Base-by-base conservation (phyloP, 2,113 vertebrate species). In the Eudyptes chrysolophus region DNA sequence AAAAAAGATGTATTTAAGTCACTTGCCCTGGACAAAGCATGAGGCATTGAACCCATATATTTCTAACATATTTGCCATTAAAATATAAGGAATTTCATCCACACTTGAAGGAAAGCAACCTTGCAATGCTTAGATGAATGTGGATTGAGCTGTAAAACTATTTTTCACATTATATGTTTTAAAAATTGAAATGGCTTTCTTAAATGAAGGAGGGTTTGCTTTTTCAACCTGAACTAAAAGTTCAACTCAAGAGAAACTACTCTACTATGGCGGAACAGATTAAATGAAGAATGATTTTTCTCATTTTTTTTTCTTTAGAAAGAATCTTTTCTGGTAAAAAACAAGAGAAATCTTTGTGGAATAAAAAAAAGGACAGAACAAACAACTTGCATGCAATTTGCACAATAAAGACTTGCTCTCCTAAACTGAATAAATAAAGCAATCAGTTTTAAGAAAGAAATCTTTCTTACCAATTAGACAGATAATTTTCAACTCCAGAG, bases 1-100 rank as follows among this genome's bases (percentile, higher is more conserved):
- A 98, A 94, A 96, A 96, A 97, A 94, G 72, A 94, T 82, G 92
- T 95, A 69, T 94, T 77, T 86, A 95, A 86, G 85, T 86, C 93
- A 95, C 70, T 95, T 87, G 57, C 69, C 92, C 90, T 84, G 71
- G 95, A 97, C 94, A 97, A 96, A 98, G 96, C 64, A 87, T 8
- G 15, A 54, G 87, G 58, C 79, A 87, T 42, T 62, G n/a, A 97
- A 96, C 62, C 78, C 32, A 57, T 84, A 77, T 58, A 94, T 86
- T 90, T 96, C 95, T 80, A 92, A 86, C 64, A 83, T 82, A 95
- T 82, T 95, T 96, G 72, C 74, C 88, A 95, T 94, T 97, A 79
- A 46, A 92, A 86, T 85, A 61, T 72, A 93, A 96, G 69, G 89
- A 95, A 85, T 78, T 92, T 95, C 84, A 96, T 96, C 54, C 65